Evolutionary conservation across 2,797 vertebrate species (phyloP), one percentile per base, ranked within the genome.

Genomic region (Gallinago nigripennis): DNA sequence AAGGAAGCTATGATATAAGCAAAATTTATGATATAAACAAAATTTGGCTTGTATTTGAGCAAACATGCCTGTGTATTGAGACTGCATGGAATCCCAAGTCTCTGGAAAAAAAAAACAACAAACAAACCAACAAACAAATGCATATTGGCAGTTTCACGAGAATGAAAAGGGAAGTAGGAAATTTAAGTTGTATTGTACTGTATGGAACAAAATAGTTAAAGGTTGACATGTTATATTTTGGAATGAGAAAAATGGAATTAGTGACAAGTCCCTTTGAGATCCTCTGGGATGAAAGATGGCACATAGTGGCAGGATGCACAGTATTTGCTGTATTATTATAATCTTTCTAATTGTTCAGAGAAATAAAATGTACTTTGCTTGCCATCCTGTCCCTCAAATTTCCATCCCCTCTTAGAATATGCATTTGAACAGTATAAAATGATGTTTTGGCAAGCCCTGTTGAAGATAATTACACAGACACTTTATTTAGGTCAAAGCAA

Each of bases 351-450:
- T 79, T 87, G 75, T 63, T 73, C 78, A 23, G 72, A 90, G 72
- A 92, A 90, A 77, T 82, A 94, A 73, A 95, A 69, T 89, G 65
- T 91, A 94, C 63, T 82, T 91, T 91, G 95, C 94, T 94, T 96
- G 92, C 72, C 61, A 93, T 85, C 80, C 94, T 92, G 81, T 94
- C 79, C 85, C 68, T 90, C 84, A 84, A 70, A 88, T 90, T 78
- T 91, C 82, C 65, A 78, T 91, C 78, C 86, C 64, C 93, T 95
- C 82, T 94, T 93, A 87, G 93, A 94, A 95, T 95, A 95, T 96
- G 96, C 93, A 96, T 97, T 96, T 96, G 95, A 96, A 96, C 94
- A 91, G 92, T 96, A 88, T 97, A 93, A 92, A 82, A 94, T 96
- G 96, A 96, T 95, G 91, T 93, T 97, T 96, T 97, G 95, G 97